Percentiles rank a stretch among this genome's conserved stretches.
Evolutionary conservation across 2,888 invertebrate genomes (phyloP).

Genomic region (Coremacera marginata): DNA sequence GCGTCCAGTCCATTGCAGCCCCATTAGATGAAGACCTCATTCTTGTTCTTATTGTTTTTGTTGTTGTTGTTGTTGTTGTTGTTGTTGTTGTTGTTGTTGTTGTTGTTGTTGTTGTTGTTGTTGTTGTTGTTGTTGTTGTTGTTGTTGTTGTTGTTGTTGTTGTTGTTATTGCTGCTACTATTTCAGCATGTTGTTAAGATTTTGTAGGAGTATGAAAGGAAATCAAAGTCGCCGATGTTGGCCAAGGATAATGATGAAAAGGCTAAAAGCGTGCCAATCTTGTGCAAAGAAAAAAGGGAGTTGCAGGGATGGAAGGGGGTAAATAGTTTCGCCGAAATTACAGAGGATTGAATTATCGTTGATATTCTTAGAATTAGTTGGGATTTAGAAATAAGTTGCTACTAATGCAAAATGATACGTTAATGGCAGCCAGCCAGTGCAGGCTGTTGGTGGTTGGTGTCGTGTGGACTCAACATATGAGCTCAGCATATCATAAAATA

Average conservation of each 20-base stretch:
- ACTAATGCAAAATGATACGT: conserved; percentile 17
- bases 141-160: conserved; percentile 2
- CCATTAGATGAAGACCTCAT: neutral
- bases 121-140: too few species aligned
- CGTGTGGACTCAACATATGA: neutral
- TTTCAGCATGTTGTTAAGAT: neutral
- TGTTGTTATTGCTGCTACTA: neutral
- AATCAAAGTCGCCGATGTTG: conserved; percentile 13
- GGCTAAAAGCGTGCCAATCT: neutral
- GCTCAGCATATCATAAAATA: neutral
- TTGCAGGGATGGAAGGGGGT: neutral
- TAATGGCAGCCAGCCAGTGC: neutral
- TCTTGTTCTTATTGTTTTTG: too few species aligned
- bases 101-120: too few species aligned
- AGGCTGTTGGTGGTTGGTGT: neutral
- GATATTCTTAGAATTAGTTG: conserved; percentile 19
- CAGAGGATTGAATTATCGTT: conserved; percentile 2
- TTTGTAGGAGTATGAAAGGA: neutral
- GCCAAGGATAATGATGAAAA: conserved; percentile 18
- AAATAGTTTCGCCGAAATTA: neutral
- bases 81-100: too few species aligned
- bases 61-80: too few species aligned
- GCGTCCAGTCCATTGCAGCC: neutral
- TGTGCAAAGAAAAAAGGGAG: neutral
- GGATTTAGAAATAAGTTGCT: conserved; percentile 16